Evolutionary conservation across 2,797 vertebrate genomes (phyloP).

Genomic region (Agapornis canus): DNA sequence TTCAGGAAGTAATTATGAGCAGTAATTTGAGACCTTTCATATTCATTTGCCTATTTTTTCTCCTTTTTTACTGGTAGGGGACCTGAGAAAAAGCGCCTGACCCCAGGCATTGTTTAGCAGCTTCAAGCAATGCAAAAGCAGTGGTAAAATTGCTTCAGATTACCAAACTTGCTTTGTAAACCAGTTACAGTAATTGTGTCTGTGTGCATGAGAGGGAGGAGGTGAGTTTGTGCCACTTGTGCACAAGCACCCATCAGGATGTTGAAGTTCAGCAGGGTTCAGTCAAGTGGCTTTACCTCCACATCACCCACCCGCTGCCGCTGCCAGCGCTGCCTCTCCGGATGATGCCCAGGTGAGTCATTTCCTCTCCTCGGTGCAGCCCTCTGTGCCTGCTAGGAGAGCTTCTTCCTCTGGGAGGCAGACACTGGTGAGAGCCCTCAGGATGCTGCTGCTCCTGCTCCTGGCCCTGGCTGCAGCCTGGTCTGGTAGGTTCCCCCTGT

Average conservation of each 20-base stretch:
- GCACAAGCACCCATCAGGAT: neutral
- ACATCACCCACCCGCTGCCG: neutral
- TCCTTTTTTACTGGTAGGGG: neutral
- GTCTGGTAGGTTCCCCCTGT: neutral
- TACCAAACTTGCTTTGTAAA: neutral
- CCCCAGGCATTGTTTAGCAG: neutral
- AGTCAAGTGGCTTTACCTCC: neutral
- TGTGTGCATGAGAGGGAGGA: neutral
- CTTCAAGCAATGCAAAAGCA: neutral
- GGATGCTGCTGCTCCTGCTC: neutral
- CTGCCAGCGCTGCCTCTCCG: neutral
- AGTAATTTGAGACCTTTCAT: neutral
- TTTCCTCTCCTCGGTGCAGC: neutral
- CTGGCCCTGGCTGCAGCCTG: neutral
- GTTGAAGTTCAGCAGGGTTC: neutral
- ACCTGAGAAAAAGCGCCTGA: neutral
- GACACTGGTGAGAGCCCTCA: rapidly evolving
- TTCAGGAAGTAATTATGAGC: neutral
- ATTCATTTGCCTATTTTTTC: neutral
- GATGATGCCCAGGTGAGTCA: neutral
- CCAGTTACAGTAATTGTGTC: too few species aligned
- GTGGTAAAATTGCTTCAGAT: neutral
- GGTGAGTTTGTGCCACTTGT: neutral
- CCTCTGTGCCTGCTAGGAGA: neutral
- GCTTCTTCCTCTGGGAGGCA: neutral